Evolutionary conservation across 2,113 vertebrate species (phyloP), one percentile per base, ranked within the genome.

Genomic region (Hydrolagus affinis): DNA sequence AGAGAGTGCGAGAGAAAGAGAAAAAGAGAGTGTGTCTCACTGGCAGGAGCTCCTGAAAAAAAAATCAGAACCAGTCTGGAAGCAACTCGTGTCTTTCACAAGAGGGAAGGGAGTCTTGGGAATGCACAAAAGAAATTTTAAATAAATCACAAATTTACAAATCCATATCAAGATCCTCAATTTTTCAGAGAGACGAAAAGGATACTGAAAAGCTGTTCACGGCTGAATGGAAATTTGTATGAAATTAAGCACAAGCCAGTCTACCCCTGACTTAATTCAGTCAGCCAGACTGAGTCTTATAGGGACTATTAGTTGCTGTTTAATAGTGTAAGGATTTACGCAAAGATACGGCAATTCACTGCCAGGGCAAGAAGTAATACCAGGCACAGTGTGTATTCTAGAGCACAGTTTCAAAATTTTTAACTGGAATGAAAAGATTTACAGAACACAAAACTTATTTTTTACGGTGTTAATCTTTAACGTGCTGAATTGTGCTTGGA

Each of bases 361-460:
- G 15, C 21, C 8, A 25, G n/a, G 76, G 23, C 60, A 78, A 60
- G 25, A 15, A 3, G 2, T 60, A 56, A 25, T 60, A 62, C 76
- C 59, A 62, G 23, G 57, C 57, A 78, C 11, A 62, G 12, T 60
- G 76, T 28, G 76, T 56, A 78, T 14, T 15, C 12, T 78, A 59
- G 17, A 83, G 57, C 25, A 32, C 19, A 83, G 17, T 30, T 12
- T 83, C 25, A 66, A 28, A 11, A 66, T 25, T 17, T 68, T 83
- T 68, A 66, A 83, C 78, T 83, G 78, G 78, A 83, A 83, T 83
- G 60, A 83, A 83, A 83, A 83, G 78, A 83, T 83, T 83, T 83
- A 83, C 78, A 83, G 66, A 83, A 32, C 11, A 68, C 60, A 30
- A 64, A 30, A 83, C 28, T 60, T 9, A 30, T 32, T 62, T 83